Evolutionary conservation across 2,797 vertebrate genomes (phyloP).

Genomic region (Pantherophis alleghaniensis): DNA sequence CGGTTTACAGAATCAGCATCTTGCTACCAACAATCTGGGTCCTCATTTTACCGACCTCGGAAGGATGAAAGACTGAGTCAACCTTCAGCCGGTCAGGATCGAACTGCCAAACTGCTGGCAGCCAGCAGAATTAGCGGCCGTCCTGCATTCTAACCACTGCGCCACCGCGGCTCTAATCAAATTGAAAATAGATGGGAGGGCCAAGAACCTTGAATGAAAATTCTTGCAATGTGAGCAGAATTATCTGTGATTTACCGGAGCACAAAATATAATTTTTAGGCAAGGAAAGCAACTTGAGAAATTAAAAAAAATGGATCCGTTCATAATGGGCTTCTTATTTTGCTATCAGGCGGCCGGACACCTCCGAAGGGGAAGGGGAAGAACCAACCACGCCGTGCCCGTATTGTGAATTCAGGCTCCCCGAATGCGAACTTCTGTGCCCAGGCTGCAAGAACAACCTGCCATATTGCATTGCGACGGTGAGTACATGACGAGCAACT

Average conservation of each 20-base stretch:
- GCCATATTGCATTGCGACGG: slow-evolving; percentile 93
- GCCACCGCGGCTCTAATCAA: too few relatives aligned
- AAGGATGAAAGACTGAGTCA: too few relatives aligned
- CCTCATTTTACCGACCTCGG: too few relatives aligned
- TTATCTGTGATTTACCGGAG: not conserved
- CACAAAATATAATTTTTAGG: not conserved
- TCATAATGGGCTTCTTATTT: not conserved
- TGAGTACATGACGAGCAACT: slow-evolving; percentile 61
- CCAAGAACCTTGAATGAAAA: not conserved
- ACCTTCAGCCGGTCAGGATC: too few relatives aligned
- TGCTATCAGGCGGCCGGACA: slow-evolving; percentile 82
- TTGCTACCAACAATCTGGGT: too few relatives aligned
- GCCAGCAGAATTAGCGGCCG: too few relatives aligned
- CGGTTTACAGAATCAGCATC: too few relatives aligned
- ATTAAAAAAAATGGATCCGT: not conserved
- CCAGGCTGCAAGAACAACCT: slow-evolving; percentile 93
- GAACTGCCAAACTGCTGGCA: too few relatives aligned
- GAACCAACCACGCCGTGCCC: slow-evolving; percentile 88
- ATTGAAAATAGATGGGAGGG: not conserved
- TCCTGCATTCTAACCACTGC: too few relatives aligned
- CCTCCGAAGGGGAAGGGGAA: slow-evolving; percentile 86
- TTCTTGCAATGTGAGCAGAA: not conserved
- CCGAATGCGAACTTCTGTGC: slow-evolving; percentile 89
- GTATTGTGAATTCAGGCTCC: slow-evolving; percentile 86
- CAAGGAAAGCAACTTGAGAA: not conserved